Evolutionary conservation across 2,113 vertebrate genomes (phyloP), one percentile per base, ranked within the genome.

Genomic region (Colistium nudipinnis): DNA sequence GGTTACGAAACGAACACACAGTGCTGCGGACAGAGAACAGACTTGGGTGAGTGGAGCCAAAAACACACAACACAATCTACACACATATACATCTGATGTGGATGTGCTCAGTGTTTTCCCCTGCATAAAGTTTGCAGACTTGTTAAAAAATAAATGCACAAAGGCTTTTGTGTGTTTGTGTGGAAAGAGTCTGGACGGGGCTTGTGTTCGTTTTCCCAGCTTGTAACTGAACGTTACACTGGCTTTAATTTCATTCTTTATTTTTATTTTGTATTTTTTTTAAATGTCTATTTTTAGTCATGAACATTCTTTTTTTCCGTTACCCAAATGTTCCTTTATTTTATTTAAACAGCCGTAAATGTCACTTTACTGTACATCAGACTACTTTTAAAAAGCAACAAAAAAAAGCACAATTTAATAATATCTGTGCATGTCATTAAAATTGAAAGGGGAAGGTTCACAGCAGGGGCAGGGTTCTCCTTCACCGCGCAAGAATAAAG

Each of bases 1-100:
- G 43, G 92, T 93, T 51, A 93, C 83, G 75, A 93, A 93, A 56
- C 92, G 90, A 35, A 93, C 92, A 49, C 92, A 93, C 76, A 93
- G 80, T 1, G 92, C 92, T 93, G 87, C 17, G 33, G 85, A 90
- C 86, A 89, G 16, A 85, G 62, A 87, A 36, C 81, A 91, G 80
- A 85, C 67, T 12, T 2, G 14, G n/a, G 51, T 72, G 31, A 64
- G 41, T 41, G 43, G 6, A 57, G 31, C 17, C 36, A 49, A 14
- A 47, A 16, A 35, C 35, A 48, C 24, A 61, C 19, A 45, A 75
- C 0, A 62, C 54, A 43, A 44, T 45, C 51, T 16, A 25, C 13
- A 31, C 9, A 24, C 47, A 25, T 53, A 31, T 12, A 31, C 22
- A 36, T 61, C 12, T 45, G 33, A 39, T 25, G 39, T 25, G 4